Conservation (phyloP, 2,797 vertebrate genomes). For the Philypnodon macrostomus region DNA sequence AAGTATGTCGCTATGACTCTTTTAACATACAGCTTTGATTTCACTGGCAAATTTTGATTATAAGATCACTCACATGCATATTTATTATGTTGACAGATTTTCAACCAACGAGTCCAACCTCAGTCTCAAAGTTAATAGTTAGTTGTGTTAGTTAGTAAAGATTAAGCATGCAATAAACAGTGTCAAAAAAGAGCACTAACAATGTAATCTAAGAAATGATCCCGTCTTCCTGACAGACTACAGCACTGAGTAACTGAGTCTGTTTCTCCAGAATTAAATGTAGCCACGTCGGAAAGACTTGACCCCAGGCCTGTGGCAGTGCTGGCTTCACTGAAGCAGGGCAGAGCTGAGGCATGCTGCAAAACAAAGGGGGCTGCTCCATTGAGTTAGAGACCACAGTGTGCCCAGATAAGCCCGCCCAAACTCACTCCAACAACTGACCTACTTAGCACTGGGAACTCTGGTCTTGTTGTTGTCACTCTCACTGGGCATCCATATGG, state of each 20-base stretch:
- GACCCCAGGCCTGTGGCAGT: conserved; percentile 47
- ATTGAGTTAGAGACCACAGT: conserved; percentile 60
- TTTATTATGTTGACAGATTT: neutral
- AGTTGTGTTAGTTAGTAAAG: no score
- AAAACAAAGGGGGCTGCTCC: conserved; percentile 64
- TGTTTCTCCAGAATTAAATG: conserved; percentile 18
- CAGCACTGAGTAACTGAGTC: conserved; percentile 20
- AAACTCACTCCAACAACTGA: conserved; percentile 61
- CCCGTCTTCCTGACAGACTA: neutral
- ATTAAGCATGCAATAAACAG: no score
- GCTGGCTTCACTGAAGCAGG: conserved; percentile 63
- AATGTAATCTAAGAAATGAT: neutral
- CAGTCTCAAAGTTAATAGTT: no score
- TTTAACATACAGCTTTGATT: no score
- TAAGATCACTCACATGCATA: conserved; percentile 4
- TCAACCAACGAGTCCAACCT: no score
- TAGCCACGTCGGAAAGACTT: conserved; percentile 48
- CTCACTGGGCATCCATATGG: conserved; percentile 21
- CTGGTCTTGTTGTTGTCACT: conserved; percentile 47
- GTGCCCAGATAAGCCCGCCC: conserved; percentile 62
- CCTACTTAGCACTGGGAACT: conserved; percentile 64
- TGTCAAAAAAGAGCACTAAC: no score
- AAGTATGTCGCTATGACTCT: neutral
- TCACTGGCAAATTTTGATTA: no score
- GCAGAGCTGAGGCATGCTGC: conserved; percentile 42